A percentile compares a stretch with the other conserved stretches of the same genome.
Conservation (phyloP, 2,797 vertebrate genomes). For the Triplophysa bombifrons region DNA sequence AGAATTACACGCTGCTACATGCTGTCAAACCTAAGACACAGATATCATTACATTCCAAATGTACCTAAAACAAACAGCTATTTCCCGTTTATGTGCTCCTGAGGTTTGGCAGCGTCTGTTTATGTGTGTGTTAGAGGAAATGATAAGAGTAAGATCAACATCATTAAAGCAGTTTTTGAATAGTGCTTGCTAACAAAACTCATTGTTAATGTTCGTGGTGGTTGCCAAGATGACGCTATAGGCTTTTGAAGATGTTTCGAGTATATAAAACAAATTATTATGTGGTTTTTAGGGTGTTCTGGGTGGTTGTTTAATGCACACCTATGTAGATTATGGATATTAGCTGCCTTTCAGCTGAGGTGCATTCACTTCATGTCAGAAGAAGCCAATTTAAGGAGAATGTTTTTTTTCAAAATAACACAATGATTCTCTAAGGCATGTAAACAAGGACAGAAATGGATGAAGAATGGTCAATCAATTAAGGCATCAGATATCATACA, state of each 20-base stretch:
- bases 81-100: conserved; percentile 51
- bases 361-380: too few relatives aligned
- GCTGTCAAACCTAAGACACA: conserved; percentile 42
- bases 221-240: too few relatives aligned
- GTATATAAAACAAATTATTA: too few relatives aligned
- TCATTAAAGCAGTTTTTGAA: neutral
- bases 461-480: conserved; percentile 51
- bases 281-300: too few relatives aligned
- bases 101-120: conserved; percentile 56
- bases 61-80: conserved; percentile 54
- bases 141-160: conserved; percentile 18
- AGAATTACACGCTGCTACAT: conserved; percentile 50
- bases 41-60: conserved; percentile 56
- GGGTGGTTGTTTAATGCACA: too few relatives aligned
- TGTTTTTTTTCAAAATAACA: too few relatives aligned
- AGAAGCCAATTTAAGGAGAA: too few relatives aligned
- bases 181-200: neutral
- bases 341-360: too few relatives aligned
- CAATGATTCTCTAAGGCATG: neutral
- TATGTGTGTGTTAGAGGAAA: conserved; percentile 41
- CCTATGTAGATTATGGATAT: too few relatives aligned
- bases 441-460: neutral
- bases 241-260: too few relatives aligned
- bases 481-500: conserved; percentile 10
- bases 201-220: neutral